These are phyloP conservation scores for Polia nebulosa DNA, from an alignment of 2,888 invertebrate species.

Conservation along the genomic window DNA sequence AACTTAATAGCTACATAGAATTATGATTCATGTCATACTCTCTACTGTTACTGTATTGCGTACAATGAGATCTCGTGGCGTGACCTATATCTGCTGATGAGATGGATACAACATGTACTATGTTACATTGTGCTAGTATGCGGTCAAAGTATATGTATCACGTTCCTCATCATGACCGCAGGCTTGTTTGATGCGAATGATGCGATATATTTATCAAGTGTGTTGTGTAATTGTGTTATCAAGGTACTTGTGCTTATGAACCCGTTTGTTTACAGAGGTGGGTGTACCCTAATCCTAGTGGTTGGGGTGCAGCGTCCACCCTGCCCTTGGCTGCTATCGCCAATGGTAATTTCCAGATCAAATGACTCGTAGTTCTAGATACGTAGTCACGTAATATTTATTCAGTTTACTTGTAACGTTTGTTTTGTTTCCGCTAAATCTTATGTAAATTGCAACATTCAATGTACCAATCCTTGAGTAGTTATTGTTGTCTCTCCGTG, in stretches of 20 bases:
- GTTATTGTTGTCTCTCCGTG: conserved; percentile 39
- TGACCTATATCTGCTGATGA: conserved; percentile 43
- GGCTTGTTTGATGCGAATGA: conserved; percentile 32
- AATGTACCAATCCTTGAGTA: conserved; percentile 53
- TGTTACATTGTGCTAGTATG: conserved; percentile 29
- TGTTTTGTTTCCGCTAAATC: conserved; percentile 64
- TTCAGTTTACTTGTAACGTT: conserved; percentile 65
- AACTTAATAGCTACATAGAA: conserved; percentile 16
- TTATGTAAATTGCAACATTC: conserved; percentile 55
- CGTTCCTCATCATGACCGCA: conserved; percentile 52
- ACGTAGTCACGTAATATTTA: conserved; percentile 66
- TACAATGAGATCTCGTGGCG: conserved; percentile 30
- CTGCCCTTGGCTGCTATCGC: conserved; percentile 76
- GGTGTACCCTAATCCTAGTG: conserved; percentile 78
- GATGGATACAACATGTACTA: conserved; percentile 32
- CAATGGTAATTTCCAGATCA: conserved; percentile 76
- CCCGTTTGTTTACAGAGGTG: conserved; percentile 78
- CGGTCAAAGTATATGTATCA: conserved; percentile 61
- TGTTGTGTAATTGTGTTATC: conserved; percentile 48
- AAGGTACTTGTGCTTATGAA: conserved; percentile 63
- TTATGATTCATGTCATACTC: conserved; percentile 27
- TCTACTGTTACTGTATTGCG: conserved; percentile 14
- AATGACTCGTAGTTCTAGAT: conserved; percentile 67
- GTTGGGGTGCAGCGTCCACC: conserved; percentile 77
- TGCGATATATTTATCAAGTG: conserved; percentile 52